Base-by-base conservation (phyloP, 2,888 invertebrate species). In the Glaucopsyche alexis region DNA sequence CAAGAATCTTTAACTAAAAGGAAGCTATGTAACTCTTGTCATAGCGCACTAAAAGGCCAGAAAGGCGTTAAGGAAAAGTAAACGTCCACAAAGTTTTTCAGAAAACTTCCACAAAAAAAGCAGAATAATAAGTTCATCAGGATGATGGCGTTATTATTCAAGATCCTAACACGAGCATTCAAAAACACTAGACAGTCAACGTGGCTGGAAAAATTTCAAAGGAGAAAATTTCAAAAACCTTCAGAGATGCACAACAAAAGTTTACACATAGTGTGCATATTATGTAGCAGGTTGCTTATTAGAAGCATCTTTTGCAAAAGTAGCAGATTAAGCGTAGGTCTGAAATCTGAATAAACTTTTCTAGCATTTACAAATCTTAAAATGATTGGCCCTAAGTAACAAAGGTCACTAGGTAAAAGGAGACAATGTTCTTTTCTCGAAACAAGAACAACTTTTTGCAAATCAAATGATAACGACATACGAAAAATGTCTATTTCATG, bases 111-210 rank as follows among this genome's bases (percentile, higher is more conserved):
- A 60, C 60, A 14, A 60, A 47, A 47, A 47, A 7, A 60, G 60
- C 13, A 29, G 29, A 60, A 11, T 13, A 60, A 60, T 60, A 60
- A 60, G 60, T 60, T 60, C 60, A 60, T 60, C 60, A 60, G 60
- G 60, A 60, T 60, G 60, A 60, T 60, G 29, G 60, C 60, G 29
- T 60, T 38, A 60, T 60, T 60, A 60, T 60, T 38, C 60, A 60
- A 29, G 60, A 60, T 6, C 11, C 60, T 38, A 13, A 60, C 60
- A 38, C 60, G 60, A 60, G 60, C 29, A 60, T 60, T 60, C 60
- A 60, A 13, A 60, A 29, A 60, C 29, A 60, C 60, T 60, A 60
- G 60, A 60, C 60, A 38, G 60, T 60, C 13, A 13, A 60, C 38
- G 29, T 60, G 60, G 38, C 60, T 60, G 60, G 60, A 29, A 60